Conservation (phyloP, 2,113 vertebrate species). For the Oreocharis arfaki region DNA sequence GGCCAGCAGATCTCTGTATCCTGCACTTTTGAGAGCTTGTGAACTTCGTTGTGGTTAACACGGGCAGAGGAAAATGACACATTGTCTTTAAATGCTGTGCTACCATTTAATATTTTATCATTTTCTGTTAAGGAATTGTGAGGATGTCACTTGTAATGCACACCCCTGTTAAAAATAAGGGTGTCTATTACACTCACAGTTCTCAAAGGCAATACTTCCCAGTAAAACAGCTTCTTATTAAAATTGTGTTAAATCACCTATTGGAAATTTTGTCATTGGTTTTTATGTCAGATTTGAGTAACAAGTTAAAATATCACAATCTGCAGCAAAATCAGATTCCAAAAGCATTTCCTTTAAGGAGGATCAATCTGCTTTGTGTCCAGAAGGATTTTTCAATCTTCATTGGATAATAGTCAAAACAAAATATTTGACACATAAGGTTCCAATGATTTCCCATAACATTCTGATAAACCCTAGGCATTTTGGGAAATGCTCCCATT, state of each 20-base stretch:
- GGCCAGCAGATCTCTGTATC: background rate
- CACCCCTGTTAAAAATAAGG: background rate
- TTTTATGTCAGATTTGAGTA: background rate
- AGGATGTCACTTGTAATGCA: background rate
- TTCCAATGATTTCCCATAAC: background rate
- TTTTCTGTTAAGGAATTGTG: background rate
- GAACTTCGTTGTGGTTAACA: background rate
- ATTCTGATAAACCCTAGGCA: background rate
- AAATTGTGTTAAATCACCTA: background rate
- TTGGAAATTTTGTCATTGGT: background rate
- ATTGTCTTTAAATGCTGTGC: background rate
- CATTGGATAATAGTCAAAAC: background rate
- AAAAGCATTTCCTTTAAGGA: background rate
- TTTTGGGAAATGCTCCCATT: background rate
- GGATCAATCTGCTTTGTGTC: background rate
- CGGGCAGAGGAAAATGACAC: background rate
- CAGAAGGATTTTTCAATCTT: background rate
- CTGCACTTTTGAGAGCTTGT: background rate
- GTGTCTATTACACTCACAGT: background rate
- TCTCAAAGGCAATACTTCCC: background rate
- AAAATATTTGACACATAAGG: background rate
- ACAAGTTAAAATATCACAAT: background rate
- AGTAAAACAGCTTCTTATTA: background rate
- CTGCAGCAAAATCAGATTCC: background rate
- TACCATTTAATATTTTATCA: background rate